A percentile compares a stretch with the other conserved stretches of the same genome.
Evolutionary conservation across 2,797 vertebrate species (phyloP).

Genomic region (Euthynnus affinis): DNA sequence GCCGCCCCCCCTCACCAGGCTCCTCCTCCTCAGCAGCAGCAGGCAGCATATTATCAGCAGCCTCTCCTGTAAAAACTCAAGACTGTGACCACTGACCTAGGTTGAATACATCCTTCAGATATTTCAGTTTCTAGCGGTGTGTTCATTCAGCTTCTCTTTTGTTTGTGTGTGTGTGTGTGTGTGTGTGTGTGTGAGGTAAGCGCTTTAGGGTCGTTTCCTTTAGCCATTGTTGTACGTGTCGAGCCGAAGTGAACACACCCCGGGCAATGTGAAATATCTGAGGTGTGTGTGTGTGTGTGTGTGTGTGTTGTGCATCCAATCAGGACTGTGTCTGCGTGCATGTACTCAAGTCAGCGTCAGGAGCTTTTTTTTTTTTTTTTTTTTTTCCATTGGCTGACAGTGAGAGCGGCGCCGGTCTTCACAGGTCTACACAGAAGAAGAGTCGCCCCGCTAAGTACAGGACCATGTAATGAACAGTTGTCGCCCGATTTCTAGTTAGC

Average conservation of each 20-base stretch:
- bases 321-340: constrained; percentile 27
- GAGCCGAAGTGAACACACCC: constrained; percentile 9
- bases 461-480: background rate
- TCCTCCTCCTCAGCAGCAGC: constrained; percentile 86
- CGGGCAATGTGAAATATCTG: constrained; percentile 25
- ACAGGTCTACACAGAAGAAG: constrained; percentile 26
- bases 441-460: constrained; percentile 10
- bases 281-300: constrained; percentile 19
- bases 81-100: constrained; percentile 27
- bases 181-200: background rate
- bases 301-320: constrained; percentile 31
- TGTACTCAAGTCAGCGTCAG: constrained; percentile 38
- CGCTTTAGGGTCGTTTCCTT: constrained; percentile 36
- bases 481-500: constrained; percentile 27
- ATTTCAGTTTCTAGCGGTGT: constrained; percentile 39
- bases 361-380: too few species aligned
- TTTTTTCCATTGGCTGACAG: constrained; percentile 26
- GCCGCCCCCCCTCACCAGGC: constrained; percentile 85
- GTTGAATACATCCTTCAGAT: constrained; percentile 23
- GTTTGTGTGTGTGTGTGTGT: background rate
- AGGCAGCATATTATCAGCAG: constrained; percentile 91
- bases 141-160: constrained; percentile 8
- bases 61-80: constrained; percentile 89
- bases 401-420: constrained; percentile 25
- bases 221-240: constrained; percentile 24